Evolutionary conservation across 2,888 invertebrate genomes (phyloP), one percentile per base, ranked within the genome.

Genomic region (Hemicrepidius hirtus): DNA sequence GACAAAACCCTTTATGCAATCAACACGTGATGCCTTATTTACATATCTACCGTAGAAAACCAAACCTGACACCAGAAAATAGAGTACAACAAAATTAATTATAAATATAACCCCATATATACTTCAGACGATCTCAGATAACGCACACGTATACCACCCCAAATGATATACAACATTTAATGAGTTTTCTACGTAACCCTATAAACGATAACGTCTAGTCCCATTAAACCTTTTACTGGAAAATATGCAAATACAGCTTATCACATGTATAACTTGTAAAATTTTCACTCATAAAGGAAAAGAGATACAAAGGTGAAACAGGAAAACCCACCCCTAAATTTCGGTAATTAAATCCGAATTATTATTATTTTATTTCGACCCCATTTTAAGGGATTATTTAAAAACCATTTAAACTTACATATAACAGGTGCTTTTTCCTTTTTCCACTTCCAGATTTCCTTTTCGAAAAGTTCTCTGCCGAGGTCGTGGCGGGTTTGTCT

Each of bases 401-500:
- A 32, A 32, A 32, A 6, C 2, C 7, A 7, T 32, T 32, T 9
- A 32, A 32, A 32, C 32, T 32, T 32, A 92, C 92, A 79, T 78
- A 86, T 86, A 18, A 79, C 65, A n/a, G 77, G 63, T 3, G 80
- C 75, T 74, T 86, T 86, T 65, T 96, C 94, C 70, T 94, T 90
- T 82, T 97, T 97, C 99, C 99, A 99, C 72, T 96, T 91, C 98
- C 98, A 98, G 32, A 99, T 93, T 84, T 95, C 92, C 79, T 97
- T 92, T 67, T 97, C 92, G 85, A 99, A 99, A 80, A 93, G 92
- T 67, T 98, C 96, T 67, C 99, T 89, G 0, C 99, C 99, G n/a
- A 99, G 86, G 82, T 99, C 97, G 84, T 99, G 97, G 10, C 99
- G 90, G 0, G 95, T 95, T 82, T 94, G 90, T 79, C 93, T 90